Evolutionary conservation across 2,888 invertebrate species (phyloP), one percentile per base, ranked within the genome.

Genomic region (Nemurella pictetii): DNA sequence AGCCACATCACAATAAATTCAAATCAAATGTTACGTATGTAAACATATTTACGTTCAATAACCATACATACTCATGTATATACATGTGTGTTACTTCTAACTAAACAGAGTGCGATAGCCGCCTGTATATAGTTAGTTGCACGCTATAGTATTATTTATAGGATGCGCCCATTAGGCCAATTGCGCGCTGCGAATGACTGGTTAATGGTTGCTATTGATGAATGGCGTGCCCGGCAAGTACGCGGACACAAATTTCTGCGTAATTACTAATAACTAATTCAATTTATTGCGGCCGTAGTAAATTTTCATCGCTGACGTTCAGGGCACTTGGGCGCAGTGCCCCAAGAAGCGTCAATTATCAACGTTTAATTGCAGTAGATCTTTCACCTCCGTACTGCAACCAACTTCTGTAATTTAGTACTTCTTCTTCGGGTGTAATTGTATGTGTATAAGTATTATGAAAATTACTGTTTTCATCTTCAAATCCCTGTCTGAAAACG

Each of bases 291-390:
- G 26, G 27, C 27, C 9, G 75, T 26, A 75, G 75, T 75, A 75
- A 75, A 75, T 26, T 75, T 27, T 26, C 28, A 27, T 25, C 9
- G 28, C 26, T 28, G 26, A 12, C 12, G 91, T 55, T 15, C 12
- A 20, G 55, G 94, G 95, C 93, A 98, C 98, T 98, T 94, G 98
- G 97, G 95, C 55, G 55, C 55, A 55, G 15, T 55, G 55, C 55
- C 55, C 55, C 55, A 55, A 55, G 55, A 55, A 55, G 55, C 55
- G 55, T 55, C 55, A 55, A 55, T 55, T 55, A 55, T 55, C 55
- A 20, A 20, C 20, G 55, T 55, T n/a, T 55, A 55, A 55, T 55
- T 55, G 55, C 55, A 20, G 20, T 55, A 55, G 9, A 55, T 55
- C 55, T 20, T 55, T 55, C 12, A 20, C 1, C 55, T 7, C 55